These are phyloP conservation scores for Laticauda laticaudata DNA, from an alignment of 2,113 vertebrate species.

Conservation along the genomic window DNA sequence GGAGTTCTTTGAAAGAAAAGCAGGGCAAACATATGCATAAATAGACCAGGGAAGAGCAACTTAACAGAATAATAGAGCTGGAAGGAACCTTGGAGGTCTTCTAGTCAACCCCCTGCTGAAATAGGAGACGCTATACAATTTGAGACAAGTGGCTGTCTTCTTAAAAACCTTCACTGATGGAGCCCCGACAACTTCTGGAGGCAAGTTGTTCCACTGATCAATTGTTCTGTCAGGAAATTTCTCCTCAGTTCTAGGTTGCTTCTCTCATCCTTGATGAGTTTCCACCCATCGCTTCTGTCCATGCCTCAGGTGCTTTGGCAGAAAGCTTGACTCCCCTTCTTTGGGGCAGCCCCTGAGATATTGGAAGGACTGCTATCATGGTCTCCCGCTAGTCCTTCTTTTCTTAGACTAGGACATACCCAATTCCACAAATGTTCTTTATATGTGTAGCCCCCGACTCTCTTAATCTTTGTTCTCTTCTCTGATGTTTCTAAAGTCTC, in stretches of 20 bases:
- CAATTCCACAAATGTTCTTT: neutral
- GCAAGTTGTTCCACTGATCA: neutral
- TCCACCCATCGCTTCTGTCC: neutral
- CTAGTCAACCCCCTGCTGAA: neutral
- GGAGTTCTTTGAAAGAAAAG: too few relatives aligned
- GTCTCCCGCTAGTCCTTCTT: neutral
- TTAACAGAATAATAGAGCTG: too few relatives aligned
- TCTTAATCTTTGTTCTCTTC: too few relatives aligned
- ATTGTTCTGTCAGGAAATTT: neutral
- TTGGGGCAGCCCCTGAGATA: neutral
- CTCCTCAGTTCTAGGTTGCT: neutral
- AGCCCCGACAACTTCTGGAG: neutral
- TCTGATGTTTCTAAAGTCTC: too few relatives aligned
- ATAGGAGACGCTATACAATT: neutral
- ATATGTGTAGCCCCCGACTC: neutral
- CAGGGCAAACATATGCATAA: too few relatives aligned
- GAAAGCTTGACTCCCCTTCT: neutral
- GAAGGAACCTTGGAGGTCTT: neutral
- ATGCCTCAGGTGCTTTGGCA: neutral
- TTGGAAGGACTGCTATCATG: neutral
- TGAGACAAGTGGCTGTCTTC: neutral
- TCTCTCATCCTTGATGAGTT: neutral
- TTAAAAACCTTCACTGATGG: neutral
- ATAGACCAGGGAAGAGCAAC: too few relatives aligned
- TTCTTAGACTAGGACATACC: neutral